Conservation (phyloP, 2,888 invertebrate genomes). For the Drosophila engyochracea region DNA sequence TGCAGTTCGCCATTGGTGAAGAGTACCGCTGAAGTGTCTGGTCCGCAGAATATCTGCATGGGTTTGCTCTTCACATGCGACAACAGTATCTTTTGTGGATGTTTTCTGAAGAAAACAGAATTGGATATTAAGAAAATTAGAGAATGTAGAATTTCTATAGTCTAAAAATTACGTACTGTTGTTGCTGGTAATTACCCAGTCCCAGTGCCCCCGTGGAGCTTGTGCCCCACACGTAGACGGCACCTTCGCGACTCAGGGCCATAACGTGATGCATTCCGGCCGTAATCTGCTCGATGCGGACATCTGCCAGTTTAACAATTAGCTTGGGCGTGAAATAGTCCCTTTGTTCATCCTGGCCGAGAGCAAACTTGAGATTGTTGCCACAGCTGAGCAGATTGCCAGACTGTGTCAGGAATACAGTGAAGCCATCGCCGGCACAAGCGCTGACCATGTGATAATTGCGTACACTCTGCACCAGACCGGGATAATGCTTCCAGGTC, state of each 20-base stretch:
- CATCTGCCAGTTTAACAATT: slow-evolving; percentile 86
- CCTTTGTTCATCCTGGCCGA: slow-evolving; percentile 89
- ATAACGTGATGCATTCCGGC: slow-evolving; percentile 89
- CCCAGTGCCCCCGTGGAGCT: slow-evolving; percentile 88
- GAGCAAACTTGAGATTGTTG: slow-evolving; percentile 87
- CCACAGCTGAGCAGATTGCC: slow-evolving; percentile 90
- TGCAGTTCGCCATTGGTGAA: slow-evolving; percentile 88
- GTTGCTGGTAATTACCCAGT: slow-evolving; percentile 79
- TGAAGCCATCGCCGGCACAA: slow-evolving; percentile 89
- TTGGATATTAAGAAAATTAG: neutral
- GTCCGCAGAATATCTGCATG: slow-evolving; percentile 87
- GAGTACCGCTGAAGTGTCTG: slow-evolving; percentile 88
- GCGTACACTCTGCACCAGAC: slow-evolving; percentile 87
- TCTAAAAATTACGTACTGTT: slow-evolving; percentile 72
- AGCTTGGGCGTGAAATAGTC: slow-evolving; percentile 87
- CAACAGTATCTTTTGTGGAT: slow-evolving; percentile 80
- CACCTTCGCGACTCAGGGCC: slow-evolving; percentile 88
- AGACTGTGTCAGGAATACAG: slow-evolving; percentile 89
- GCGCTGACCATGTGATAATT: slow-evolving; percentile 88
- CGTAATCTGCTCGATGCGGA: slow-evolving; percentile 87
- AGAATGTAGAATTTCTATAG: neutral
- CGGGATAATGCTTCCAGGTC: slow-evolving; percentile 87
- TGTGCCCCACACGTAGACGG: slow-evolving; percentile 89
- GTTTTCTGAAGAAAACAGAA: slow-evolving; percentile 62
- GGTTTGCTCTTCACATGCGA: slow-evolving; percentile 86